Evolutionary conservation across 2,797 vertebrate genomes (phyloP), one percentile per base, ranked within the genome.

Genomic region (Limnodromus scolopaceus): DNA sequence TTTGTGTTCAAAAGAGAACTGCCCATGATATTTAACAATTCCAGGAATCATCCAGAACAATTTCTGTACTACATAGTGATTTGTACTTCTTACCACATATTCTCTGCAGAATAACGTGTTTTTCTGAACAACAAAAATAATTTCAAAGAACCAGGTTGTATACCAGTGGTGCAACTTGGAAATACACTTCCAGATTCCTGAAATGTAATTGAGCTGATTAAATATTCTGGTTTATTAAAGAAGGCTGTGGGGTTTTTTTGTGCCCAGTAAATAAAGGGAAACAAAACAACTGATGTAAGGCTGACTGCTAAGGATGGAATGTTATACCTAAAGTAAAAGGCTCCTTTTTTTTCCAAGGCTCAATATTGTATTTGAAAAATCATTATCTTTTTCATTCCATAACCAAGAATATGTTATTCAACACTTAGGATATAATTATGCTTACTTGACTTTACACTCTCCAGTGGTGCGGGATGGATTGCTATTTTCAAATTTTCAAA

Each of bases 391-490:
- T 75, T 70, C 14, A 45, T 70, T 17, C 16, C 3, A 30, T 30
- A 63, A 6, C 28, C 22, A 78, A 66, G 13, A 45, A 13, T 20
- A 41, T 54, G 13, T 9, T 57, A 70, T 48, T 55, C 36, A 61
- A 16, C 41, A 34, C 14, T 39, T 58, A 63, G 32, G 18, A 17
- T 71, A 48, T 36, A 23, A 22, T 53, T 39, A 51, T 22, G 3
- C 9, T 68, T 77, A 48, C 9, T 34, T 63, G 28, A 63, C 23
- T 90, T 89, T 45, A 43, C 13, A 70, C 1, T 2, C 13, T 36
- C 13, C 34, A 60, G 0, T 36, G 25, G 4, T 60, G 7, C 0
- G 0, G 17, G 36, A 36, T 41, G 6, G 25, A 34, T 68, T 61
- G 20, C 4, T 34, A 13, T 58, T 75, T 66, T 15, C 8, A 45